Conservation (phyloP, 2,113 vertebrate species). For the Empidonax alnorum region DNA sequence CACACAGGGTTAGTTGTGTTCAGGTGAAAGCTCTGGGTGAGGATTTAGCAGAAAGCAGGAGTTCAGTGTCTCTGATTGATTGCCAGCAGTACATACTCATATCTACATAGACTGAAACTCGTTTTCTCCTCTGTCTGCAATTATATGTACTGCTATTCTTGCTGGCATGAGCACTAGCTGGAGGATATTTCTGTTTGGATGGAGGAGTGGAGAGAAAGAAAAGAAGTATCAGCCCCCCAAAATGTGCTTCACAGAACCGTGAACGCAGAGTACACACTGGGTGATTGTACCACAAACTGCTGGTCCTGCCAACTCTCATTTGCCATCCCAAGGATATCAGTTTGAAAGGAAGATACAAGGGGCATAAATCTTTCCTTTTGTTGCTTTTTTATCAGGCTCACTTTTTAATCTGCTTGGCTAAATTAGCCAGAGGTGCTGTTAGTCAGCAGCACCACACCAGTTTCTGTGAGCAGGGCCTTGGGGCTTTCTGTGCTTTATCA, state of each 20-base stretch:
- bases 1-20: background rate
- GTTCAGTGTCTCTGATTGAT: background rate
- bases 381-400: background rate
- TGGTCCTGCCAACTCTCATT: background rate
- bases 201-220: background rate
- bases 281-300: background rate
- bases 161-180: background rate
- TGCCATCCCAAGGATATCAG: background rate
- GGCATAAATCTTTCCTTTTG: background rate
- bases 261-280: background rate
- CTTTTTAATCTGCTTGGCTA: background rate
- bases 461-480: background rate
- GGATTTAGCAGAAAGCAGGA: background rate
- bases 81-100: background rate
- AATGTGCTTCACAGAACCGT: background rate
- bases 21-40: background rate
- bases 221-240: background rate
- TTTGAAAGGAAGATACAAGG: background rate
- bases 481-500: background rate
- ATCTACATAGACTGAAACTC: background rate
- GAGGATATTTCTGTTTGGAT: background rate
- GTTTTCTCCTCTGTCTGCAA: background rate
- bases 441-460: background rate
- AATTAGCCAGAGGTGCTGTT: background rate
- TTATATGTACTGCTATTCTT: background rate